Percentiles rank a stretch among this genome's conserved stretches.
phyloP scores from a whole-genome alignment of 2,113 vertebrate genomes.

The Lophura nycthemera region DNA sequence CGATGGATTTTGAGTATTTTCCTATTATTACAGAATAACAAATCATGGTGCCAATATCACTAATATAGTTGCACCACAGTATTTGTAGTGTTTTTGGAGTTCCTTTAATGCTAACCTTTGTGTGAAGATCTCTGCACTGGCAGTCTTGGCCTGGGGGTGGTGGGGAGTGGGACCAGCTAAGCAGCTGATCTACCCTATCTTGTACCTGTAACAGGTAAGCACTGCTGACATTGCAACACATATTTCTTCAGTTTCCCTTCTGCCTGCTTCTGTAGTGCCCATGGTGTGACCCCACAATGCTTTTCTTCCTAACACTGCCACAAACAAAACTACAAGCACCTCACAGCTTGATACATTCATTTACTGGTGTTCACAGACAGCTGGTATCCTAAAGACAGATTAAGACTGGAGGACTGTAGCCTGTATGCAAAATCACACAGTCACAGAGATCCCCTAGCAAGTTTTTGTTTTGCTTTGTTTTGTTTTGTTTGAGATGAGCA shows the following conservation, averaged over 20 bases:
- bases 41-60: too few species aligned
- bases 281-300: fast-evolving
- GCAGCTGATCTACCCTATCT: too few species aligned
- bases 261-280: not conserved
- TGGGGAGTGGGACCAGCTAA: too few species aligned
- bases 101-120: not conserved
- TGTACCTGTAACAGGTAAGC: too few species aligned
- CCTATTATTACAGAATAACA: fast-evolving
- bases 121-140: not conserved
- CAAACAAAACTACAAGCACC: not conserved
- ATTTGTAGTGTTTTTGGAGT: not conserved
- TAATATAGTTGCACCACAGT: not conserved
- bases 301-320: not conserved
- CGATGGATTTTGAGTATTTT: not conserved
- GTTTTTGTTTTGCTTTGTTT: not conserved
- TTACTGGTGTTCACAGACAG: not conserved
- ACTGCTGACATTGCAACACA: too few species aligned
- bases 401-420: not conserved
- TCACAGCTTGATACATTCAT: fast-evolving
- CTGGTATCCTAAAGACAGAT: not conserved
- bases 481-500: not conserved
- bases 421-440: not conserved
- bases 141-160: too few species aligned
- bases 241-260: not conserved
- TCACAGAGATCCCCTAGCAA: not conserved